These are phyloP conservation scores for Mactromeris polynyma DNA, from an alignment of 2,888 invertebrate genomes.

Conservation along the genomic window DNA sequence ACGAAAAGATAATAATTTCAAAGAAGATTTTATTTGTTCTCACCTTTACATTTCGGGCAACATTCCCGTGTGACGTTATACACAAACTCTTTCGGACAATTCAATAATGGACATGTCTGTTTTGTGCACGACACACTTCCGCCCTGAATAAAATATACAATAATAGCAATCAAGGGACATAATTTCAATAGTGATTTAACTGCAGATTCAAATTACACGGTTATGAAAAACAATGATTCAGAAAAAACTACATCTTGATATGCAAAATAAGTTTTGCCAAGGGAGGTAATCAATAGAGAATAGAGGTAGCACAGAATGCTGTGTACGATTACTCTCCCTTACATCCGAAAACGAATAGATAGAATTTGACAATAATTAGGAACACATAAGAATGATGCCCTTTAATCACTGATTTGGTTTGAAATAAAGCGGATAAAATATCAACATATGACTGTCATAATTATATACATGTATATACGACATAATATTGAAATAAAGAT, in stretches of 20 bases:
- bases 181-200: not conserved
- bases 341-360: not conserved
- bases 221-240: no score
- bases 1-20: no score
- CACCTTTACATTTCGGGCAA: constrained; percentile 90
- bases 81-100: constrained; percentile 92
- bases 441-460: no score
- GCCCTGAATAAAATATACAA: constrained; percentile 85
- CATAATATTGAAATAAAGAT: no score
- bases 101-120: constrained; percentile 95
- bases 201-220: no score
- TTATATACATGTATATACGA: no score
- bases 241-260: not conserved
- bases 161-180: not conserved
- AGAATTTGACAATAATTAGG: no score
- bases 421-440: no score
- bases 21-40: not conserved
- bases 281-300: not conserved
- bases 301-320: not conserved
- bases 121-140: constrained; percentile 93
- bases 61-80: constrained; percentile 93
- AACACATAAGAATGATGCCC: no score
- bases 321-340: not conserved
- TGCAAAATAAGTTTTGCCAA: not conserved
- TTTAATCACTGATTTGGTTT: no score